Conservation (phyloP, 2,797 vertebrate genomes). For the Onychomys leucogaster region DNA sequence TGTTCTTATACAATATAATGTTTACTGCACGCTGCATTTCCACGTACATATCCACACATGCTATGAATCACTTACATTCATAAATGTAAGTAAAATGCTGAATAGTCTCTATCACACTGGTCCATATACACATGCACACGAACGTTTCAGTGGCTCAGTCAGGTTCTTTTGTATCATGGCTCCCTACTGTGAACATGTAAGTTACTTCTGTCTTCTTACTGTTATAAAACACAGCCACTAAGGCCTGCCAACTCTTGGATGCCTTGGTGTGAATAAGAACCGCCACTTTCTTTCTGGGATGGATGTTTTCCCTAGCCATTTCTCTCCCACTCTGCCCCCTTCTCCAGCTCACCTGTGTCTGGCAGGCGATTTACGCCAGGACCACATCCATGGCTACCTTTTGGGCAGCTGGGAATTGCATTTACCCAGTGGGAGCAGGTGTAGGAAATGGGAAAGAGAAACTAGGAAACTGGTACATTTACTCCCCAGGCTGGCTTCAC, state of each 20-base stretch:
- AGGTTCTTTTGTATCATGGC: neutral
- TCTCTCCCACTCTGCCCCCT: no score
- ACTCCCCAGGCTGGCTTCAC: neutral
- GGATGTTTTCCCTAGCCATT: neutral
- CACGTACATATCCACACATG: neutral
- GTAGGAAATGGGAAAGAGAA: neutral
- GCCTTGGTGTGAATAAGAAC: neutral
- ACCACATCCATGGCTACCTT: neutral
- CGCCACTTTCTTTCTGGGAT: neutral
- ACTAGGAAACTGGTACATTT: neutral
- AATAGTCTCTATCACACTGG: no score
- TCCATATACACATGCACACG: neutral
- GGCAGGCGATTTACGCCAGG: neutral
- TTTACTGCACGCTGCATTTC: no score
- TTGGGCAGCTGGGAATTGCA: neutral
- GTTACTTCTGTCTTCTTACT: constrained; percentile 1
- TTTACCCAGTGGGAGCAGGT: neutral
- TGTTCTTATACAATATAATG: no score
- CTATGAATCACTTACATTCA: neutral
- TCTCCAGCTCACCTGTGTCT: neutral
- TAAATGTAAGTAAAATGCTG: neutral
- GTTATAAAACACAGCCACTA: neutral
- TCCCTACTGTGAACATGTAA: neutral
- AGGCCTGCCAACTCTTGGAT: neutral
- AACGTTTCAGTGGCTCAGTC: neutral